Base-by-base conservation (phyloP, 37 sponge, comb jelly and placozoan species). In the Eunapius fragilis region DNA sequence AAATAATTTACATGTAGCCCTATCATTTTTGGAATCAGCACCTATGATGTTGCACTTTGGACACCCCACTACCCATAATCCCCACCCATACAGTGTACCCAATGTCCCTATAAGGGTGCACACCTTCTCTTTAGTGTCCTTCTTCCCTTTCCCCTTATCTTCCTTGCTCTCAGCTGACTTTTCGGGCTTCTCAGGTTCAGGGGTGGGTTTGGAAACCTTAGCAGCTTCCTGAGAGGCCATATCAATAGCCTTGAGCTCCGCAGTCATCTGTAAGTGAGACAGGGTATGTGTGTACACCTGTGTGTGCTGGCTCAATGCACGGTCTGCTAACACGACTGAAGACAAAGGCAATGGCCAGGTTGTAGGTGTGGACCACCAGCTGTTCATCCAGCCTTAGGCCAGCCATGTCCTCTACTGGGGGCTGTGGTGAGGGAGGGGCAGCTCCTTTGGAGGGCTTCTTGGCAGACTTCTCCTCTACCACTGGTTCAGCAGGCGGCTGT, bases 341-440 rank as follows among this genome's bases (percentile, higher is more conserved):
- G 11, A 85, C 81, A 22, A 37, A 19, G 31, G 70, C 50, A 17
- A 81, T 79, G 45, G 85, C 86, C 12, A 31, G 72, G 34, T 90
- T 90, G 73, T 82, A 90, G 11, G 75, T 41, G 30, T 90, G 90
- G 0, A 85, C 75, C 41, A 90, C 69, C 22, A 90, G 81, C 50
- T 90, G 85, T 28, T 83, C 27, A 38, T 90, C 90, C n/a, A 90
- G 68, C 17, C 73, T 69, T 33, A 85, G 70, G 30, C 72, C 89
- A 73, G 37, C 70, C 28, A 88, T 35, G 47, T 88, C 85, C 72
- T 85, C 88, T 19, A 67, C 72, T 0, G 74, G 75, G 26, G 92
- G 88, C 32, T 76, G 85, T 0, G 73, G 73, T 25, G 75, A 13
- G 0, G 50, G 74, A 1, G 32, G 22, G 10, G 36, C 37, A 27